Base-by-base conservation (phyloP, 37 sponge, comb jelly and placozoan genomes). In the Spongia lamella region DNA sequence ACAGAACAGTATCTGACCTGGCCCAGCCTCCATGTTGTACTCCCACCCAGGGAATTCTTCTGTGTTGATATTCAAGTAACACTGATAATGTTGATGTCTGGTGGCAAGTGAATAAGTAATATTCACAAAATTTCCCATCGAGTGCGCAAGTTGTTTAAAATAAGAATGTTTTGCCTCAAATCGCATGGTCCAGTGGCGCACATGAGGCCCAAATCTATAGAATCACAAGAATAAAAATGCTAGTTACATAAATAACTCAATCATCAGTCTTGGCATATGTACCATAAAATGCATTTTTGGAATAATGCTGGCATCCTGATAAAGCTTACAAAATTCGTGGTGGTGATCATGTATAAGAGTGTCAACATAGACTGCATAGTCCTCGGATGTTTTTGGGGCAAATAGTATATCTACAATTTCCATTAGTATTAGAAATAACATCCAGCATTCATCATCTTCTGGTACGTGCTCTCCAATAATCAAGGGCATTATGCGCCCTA, bases 131-230 rank as follows among this genome's bases (percentile, higher is more conserved):
- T 53, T 71, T 1, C 56, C 33, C 72, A 71, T 17, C 1, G 25
- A 6, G 15, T 71, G 27, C 0, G 72, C 72, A 1, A 71, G 29
- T 33, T 51, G 56, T 36, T 71, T 71, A 7, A 71, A 71, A 32
- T 71, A 71, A 17, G 34, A 38, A 38, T 66, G 68, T 40, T 66
- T 66, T 6, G 43, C 43, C 11, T 66, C 68, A 4, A 3, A 71
- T 25, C 72, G 5, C 22, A 27, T 69, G 9, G 52, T 49, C 71
- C 51, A 69, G 39, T 49, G 53, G 26, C 15, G n/a, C 3, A 69
- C 71, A 22, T 43, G 24, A 17, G 71, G 71, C 39, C 71, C 71
- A 69, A n/a, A 69, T 29, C 71, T 69, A 27, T 49, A 69, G 6
- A 14, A 24, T 5, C 20, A 26, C 33, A 5, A 43, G 47, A 43